Evolutionary conservation across 1,140 invertebrate genomes (phyloP), one percentile per base, ranked within the genome.

Genomic region (Sminthurides bifidus): DNA sequence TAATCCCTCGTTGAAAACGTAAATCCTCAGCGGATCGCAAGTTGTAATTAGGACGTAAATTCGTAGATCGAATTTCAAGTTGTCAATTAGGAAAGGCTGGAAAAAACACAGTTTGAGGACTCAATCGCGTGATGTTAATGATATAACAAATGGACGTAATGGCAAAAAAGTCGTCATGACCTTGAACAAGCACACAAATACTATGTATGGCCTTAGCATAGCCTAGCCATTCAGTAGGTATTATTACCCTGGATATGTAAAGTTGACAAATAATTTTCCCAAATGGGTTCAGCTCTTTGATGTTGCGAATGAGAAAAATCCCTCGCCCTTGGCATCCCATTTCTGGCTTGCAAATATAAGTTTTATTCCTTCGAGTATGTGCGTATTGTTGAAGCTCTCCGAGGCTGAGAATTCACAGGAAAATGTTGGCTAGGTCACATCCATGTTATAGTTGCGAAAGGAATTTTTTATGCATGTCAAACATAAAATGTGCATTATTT

Each of bases 51-150:
- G 76, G 0, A 88, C 85, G 70, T 98, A 98, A 15, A 98, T 78
- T 53, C 94, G 77, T 26, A 98, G 77, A 72, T 98, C 94, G 74
- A 98, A 98, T 74, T 98, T 98, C 67, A 87, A 93, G 24, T 88
- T 89, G 74, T 98, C 91, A 30, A 97, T 87, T 5, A 95, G 75
- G 65, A 88, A 92, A 0, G 85, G 85, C 73, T 82, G 71, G 26
- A 12, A n/a, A 31, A 46, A 52, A 37, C 4, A 37, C n/a, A 43
- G 31, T 12, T 40, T 6, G 26, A 27, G 46, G 33, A 35, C 15
- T 31, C 17, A n/a, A n/a, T n/a, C n/a, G n/a, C n/a, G 17, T 53
- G 15, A 43, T 29, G 17, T 21, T 6, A 43, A 30, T 17, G 31
- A 17, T 10, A 23, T 43, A n/a, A n/a, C n/a, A n/a, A n/a, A n/a